A percentile compares a stretch with the other conserved stretches of the same genome.
These are phyloP conservation scores for Tupiocoris notatus DNA, from an alignment of 2,888 invertebrate species.

Conservation along the genomic window DNA sequence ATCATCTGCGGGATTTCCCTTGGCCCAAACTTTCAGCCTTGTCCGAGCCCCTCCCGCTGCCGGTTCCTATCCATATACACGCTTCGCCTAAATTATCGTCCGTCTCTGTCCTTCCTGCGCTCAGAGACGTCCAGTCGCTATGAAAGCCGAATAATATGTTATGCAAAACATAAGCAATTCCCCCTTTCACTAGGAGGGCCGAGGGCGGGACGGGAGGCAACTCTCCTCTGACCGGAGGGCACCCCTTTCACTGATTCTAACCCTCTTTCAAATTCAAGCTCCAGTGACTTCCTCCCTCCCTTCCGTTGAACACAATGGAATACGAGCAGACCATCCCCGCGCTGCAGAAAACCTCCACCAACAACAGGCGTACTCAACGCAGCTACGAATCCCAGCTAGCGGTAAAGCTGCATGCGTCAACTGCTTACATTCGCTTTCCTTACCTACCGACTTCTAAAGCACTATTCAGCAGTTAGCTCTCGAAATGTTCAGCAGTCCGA, in stretches of 20 bases:
- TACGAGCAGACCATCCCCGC: neutral
- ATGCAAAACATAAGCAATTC: slow-evolving; percentile 27
- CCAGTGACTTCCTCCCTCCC: slow-evolving; percentile 6
- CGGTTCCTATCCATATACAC: neutral
- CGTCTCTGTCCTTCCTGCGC: neutral
- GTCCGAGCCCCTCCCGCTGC: neutral
- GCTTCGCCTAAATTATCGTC: slow-evolving; percentile 15
- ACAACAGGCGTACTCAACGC: neutral
- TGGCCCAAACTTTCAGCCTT: neutral
- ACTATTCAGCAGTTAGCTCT: too few species aligned
- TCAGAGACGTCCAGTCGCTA: neutral
- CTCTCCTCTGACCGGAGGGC: neutral
- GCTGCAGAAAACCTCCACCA: neutral
- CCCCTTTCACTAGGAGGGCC: slow-evolving; percentile 1
- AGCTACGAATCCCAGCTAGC: too few species aligned
- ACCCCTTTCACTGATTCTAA: slow-evolving; percentile 16
- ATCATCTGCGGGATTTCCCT: slow-evolving; percentile 10
- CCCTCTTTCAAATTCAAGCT: slow-evolving; percentile 22
- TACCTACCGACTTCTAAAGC: too few species aligned
- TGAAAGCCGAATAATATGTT: slow-evolving; percentile 32
- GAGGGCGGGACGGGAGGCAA: neutral
- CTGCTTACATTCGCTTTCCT: too few species aligned
- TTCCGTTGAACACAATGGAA: too few species aligned
- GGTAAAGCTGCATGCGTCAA: too few species aligned
- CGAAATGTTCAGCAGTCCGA: too few species aligned